phyloP scores from a whole-genome alignment of 1,140 invertebrate genomes.

The Heliconius himera region DNA sequence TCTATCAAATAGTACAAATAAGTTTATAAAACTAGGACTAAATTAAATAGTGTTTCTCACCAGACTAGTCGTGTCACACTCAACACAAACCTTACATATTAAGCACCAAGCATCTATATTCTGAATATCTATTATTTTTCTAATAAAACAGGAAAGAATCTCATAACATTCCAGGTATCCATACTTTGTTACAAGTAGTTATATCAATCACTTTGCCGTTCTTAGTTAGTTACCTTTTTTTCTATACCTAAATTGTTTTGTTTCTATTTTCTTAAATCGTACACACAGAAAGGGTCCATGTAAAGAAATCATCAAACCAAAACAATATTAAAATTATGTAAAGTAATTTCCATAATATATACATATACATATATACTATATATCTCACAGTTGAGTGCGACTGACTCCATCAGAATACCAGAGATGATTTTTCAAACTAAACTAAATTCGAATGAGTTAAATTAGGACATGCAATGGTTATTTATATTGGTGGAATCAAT shows the following conservation, averaged over 20 bases:
- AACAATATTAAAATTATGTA: too few species aligned
- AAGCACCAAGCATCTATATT: constrained; percentile 3
- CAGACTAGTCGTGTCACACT: background rate
- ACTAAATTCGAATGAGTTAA: background rate
- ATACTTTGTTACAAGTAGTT: background rate
- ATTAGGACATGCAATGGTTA: background rate
- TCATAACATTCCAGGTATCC: background rate
- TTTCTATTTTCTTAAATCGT: background rate
- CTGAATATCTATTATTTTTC: background rate
- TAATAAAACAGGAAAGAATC: background rate
- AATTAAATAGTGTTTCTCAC: background rate
- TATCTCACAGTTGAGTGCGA: background rate
- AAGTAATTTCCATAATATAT: too few species aligned
- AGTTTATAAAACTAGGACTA: constrained; percentile 14
- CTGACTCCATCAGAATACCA: background rate
- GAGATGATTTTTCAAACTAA: background rate
- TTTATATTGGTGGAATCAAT: constrained; percentile 6
- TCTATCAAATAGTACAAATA: constrained; percentile 29
- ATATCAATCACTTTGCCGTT: background rate
- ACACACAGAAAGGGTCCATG: background rate
- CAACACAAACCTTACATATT: background rate
- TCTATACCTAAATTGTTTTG: background rate
- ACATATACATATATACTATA: background rate
- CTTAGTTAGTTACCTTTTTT: background rate
- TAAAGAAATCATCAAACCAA: too few species aligned